phyloP scores from a whole-genome alignment of 2,113 vertebrate genomes.

The Fregata magnificens region DNA sequence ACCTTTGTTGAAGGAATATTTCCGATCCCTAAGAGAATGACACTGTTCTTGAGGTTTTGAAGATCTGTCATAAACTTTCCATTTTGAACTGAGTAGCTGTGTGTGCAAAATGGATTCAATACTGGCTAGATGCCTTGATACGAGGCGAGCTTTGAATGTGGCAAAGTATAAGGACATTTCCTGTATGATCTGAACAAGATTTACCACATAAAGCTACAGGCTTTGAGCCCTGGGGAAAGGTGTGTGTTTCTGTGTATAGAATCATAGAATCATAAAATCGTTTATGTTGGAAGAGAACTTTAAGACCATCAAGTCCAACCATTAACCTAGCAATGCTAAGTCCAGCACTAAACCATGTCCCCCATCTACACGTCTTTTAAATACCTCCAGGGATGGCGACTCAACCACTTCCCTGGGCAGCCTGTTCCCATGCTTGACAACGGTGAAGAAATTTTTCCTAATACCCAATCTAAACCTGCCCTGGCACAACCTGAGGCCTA shows the following conservation, averaged over 20 bases:
- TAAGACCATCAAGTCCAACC: too few species aligned
- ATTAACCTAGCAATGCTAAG: too few species aligned
- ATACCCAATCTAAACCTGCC: too few species aligned
- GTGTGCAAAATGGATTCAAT: not conserved
- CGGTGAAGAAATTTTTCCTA: too few species aligned
- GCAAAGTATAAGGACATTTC: not conserved
- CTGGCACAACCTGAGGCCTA: too few species aligned
- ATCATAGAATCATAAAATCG: too few species aligned
- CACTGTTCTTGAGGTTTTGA: not conserved
- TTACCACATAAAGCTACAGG: not conserved
- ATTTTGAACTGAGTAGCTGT: not conserved
- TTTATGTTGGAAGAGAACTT: too few species aligned
- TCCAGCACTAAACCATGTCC: too few species aligned
- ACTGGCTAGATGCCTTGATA: not conserved
- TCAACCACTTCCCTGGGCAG: too few species aligned
- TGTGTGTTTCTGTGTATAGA: not conserved
- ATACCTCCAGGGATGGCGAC: too few species aligned
- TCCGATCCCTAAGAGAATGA: not conserved
- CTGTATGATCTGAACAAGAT: not conserved
- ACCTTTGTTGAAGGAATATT: not conserved
- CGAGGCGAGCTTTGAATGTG: not conserved
- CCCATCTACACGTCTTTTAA: too few species aligned
- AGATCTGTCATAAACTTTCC: not conserved
- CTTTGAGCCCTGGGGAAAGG: not conserved
- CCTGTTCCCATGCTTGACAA: too few species aligned